Conservation (phyloP, 2,888 invertebrate species). For the Troilus luridus region DNA sequence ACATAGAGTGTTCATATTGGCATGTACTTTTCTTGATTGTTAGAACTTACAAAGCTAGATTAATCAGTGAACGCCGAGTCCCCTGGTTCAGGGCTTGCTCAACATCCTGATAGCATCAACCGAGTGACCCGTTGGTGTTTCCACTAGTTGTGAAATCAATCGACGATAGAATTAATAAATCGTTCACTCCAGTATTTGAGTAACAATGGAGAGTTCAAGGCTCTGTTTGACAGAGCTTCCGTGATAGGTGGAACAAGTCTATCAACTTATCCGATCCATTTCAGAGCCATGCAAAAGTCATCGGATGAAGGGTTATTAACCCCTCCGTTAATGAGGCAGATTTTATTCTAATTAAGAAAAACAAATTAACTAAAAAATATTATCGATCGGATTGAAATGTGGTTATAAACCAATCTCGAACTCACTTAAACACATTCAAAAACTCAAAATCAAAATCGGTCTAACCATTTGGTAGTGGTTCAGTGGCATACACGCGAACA, state of each 20-base stretch:
- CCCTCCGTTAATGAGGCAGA: too few species aligned
- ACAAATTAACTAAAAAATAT: too few species aligned
- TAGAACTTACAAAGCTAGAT: background rate
- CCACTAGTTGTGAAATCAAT: background rate
- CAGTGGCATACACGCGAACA: too few species aligned
- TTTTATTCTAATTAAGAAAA: too few species aligned
- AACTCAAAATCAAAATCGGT: too few species aligned
- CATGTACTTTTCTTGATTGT: too few species aligned
- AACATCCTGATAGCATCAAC: background rate
- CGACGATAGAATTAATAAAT: background rate
- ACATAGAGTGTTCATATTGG: too few species aligned
- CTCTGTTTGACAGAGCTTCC: background rate
- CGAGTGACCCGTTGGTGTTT: background rate
- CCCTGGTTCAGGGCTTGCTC: background rate
- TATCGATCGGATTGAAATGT: too few species aligned
- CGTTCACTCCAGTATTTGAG: background rate
- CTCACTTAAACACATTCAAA: too few species aligned
- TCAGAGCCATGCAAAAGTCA: background rate
- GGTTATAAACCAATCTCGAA: too few species aligned
- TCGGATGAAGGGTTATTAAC: background rate
- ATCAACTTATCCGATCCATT: conserved; percentile 17
- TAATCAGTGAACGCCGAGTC: background rate
- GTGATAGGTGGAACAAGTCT: conserved; percentile 7
- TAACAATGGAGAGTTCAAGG: background rate
- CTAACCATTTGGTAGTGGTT: too few species aligned